Evolutionary conservation across 1,140 invertebrate species (phyloP).

Genomic region (Diploscapter pachys): DNA sequence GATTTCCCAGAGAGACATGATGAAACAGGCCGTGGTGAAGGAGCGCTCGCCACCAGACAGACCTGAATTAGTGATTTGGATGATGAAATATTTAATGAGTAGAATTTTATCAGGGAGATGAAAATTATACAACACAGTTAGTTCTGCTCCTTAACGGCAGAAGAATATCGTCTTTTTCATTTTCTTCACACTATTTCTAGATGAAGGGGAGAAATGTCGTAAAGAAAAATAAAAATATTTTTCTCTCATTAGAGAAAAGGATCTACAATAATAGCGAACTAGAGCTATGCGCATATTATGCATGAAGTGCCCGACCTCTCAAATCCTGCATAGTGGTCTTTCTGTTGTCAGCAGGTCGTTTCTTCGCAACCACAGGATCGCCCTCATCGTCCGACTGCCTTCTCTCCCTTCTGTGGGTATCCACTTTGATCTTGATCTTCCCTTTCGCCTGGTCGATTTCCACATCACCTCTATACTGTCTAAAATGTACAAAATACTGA

Average conservation of each 20-base stretch:
- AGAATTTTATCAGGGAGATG: too few relatives aligned
- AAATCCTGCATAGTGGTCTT: not conserved
- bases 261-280: too few relatives aligned
- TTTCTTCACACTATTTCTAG: not conserved
- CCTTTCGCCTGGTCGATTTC: conserved; percentile 32
- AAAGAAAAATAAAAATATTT: too few relatives aligned
- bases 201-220: too few relatives aligned
- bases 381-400: not conserved
- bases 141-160: conserved; percentile 8
- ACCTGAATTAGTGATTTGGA: conserved; percentile 39
- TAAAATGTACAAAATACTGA: not conserved
- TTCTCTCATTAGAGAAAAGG: too few relatives aligned
- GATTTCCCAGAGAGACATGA: conserved; percentile 86
- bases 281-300: too few relatives aligned
- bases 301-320: too few relatives aligned
- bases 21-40: conserved; percentile 86
- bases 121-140: conserved; percentile 23
- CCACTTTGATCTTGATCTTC: conserved; percentile 34
- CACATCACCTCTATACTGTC: conserved; percentile 24
- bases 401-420: conserved; percentile 19
- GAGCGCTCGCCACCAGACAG: conserved; percentile 91
- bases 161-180: conserved; percentile 16
- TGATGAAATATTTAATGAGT: not conserved
- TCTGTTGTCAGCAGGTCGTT: conserved; percentile 5
- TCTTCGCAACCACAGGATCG: not conserved